Evolutionary conservation across 2,888 invertebrate species (phyloP).

Genomic region (Cephus rjabovi): DNA sequence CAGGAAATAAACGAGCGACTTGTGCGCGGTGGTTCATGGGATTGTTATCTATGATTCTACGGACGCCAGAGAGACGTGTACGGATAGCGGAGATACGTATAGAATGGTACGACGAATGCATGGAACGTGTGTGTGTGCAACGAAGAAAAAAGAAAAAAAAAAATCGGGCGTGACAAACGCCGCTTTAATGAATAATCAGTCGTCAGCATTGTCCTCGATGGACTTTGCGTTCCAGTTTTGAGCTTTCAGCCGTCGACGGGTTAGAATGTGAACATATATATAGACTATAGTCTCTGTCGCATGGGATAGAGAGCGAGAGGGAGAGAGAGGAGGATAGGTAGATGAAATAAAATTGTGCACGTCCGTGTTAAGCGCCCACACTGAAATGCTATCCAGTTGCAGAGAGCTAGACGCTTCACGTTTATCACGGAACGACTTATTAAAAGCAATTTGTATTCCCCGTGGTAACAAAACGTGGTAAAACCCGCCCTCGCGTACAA

Average conservation of each 20-base stretch:
- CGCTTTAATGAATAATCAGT: slow-evolving; percentile 6
- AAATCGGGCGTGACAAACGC: neutral
- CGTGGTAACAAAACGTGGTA: slow-evolving; percentile 15
- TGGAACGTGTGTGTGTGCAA: neutral
- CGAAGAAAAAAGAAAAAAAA: neutral
- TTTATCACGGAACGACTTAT: slow-evolving; percentile 14
- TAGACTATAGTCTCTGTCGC: neutral
- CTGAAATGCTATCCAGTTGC: slow-evolving; percentile 2
- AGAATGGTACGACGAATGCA: neutral
- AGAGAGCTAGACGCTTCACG: neutral
- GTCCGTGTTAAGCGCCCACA: neutral
- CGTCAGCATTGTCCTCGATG: neutral
- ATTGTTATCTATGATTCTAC: neutral
- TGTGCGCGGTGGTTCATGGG: neutral
- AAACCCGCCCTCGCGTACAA: slow-evolving; percentile 18
- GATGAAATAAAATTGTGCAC: neutral
- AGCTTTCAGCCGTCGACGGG: neutral
- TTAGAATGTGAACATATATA: neutral
- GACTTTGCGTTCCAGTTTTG: neutral
- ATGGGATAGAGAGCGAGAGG: neutral
- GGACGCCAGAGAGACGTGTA: neutral
- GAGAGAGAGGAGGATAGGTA: neutral
- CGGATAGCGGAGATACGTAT: neutral
- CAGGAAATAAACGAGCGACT: neutral
- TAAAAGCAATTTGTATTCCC: slow-evolving; percentile 25